Evolutionary conservation across 2,797 vertebrate species (phyloP).

Genomic region (Neosilurus hyrtlii): DNA sequence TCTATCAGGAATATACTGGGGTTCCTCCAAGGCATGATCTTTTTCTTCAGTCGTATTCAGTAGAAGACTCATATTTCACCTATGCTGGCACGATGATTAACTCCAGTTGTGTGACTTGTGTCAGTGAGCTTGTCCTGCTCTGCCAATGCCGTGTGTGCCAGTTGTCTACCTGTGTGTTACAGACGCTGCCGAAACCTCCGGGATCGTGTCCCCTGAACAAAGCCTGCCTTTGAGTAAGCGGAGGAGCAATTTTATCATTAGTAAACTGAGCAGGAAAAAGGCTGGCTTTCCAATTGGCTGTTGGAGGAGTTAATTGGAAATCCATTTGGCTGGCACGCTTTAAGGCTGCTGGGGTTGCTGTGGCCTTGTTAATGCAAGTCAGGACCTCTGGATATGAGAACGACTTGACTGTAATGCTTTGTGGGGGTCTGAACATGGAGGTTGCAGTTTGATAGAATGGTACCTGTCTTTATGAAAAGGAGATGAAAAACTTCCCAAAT

Average conservation of each 20-base stretch:
- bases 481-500: not conserved
- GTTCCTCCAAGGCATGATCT: not conserved
- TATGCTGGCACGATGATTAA: slow-evolving; percentile 29
- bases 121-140: slow-evolving; percentile 44
- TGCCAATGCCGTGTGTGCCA: slow-evolving; percentile 55
- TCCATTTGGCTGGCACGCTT: slow-evolving; percentile 59
- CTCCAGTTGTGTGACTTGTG: slow-evolving; percentile 52
- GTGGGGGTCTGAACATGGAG: slow-evolving; percentile 49
- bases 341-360: slow-evolving; percentile 55
- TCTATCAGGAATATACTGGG: not conserved
- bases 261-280: slow-evolving; percentile 74
- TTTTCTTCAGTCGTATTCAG: not conserved
- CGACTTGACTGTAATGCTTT: slow-evolving; percentile 52
- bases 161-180: slow-evolving; percentile 61
- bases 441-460: slow-evolving; percentile 49
- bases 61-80: not conserved
- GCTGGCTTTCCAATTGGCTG: slow-evolving; percentile 59
- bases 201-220: slow-evolving; percentile 71
- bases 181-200: slow-evolving; percentile 65
- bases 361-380: slow-evolving; percentile 58
- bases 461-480: slow-evolving; percentile 36
- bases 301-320: slow-evolving; percentile 65
- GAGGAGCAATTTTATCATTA: slow-evolving; percentile 73
- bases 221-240: slow-evolving; percentile 67
- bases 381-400: slow-evolving; percentile 55